Evolutionary conservation across 2,113 vertebrate species (phyloP), one percentile per base, ranked within the genome.

Genomic region (Bubo blakistoni): DNA sequence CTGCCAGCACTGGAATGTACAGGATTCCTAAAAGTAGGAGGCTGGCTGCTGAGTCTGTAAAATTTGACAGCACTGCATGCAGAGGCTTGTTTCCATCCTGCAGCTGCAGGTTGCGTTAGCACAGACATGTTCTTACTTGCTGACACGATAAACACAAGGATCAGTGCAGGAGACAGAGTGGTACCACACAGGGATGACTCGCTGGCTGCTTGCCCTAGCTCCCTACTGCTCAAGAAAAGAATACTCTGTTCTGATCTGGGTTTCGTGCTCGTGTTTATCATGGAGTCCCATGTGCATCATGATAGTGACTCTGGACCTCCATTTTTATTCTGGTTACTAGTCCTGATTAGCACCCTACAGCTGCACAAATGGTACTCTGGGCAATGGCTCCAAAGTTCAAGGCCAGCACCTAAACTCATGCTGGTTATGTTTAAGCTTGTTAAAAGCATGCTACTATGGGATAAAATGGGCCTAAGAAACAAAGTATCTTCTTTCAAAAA

Each of bases 151-250:
- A 74, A 17, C 11, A 15, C 27, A 6, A 22, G 49, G 46, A 26
- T 16, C 40, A 17, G 70, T 4, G 61, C 61, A 42, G 36, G 70
- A n/a, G 55, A 20, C 13, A 1, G 18, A 62, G 36, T 51, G 52
- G 61, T 34, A n/a, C 42, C 24, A 3, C 1, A 2, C 2, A 14
- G 24, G 26, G 32, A 18, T 49, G 61, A 29, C 7, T 7, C 2
- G 0, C 30, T 36, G 58, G 38, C 59, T 36, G 47, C 71, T 61
- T 34, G 40, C 30, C 47, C 66, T 17, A 11, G 18, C n/a, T 87
- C 57, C 42, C 49, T 30, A 1, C 70, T 44, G 32, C 22, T 57
- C 49, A 19, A 7, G n/a, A 27, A 38, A 24, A 76, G 40, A 13
- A 13, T 32, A 13, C 21, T 40, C n/a, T 40, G 46, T 36, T 42